Percentiles rank a stretch among this genome's conserved stretches.
Evolutionary conservation across 2,113 vertebrate species (phyloP).

Genomic region (Chaetorhynchus papuensis): DNA sequence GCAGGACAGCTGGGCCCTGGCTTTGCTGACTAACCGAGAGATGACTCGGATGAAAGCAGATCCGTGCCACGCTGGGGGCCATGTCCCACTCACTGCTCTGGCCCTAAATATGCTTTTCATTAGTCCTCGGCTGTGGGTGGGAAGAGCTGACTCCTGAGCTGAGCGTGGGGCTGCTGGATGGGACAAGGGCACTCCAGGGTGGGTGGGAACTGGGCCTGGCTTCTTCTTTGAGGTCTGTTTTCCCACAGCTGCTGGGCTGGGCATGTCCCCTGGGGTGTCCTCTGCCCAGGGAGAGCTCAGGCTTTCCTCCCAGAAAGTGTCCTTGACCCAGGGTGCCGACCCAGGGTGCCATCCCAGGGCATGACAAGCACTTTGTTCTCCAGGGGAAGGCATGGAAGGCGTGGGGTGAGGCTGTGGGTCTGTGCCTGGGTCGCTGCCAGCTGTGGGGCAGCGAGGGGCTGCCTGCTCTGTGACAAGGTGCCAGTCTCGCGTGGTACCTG

Average conservation of each 20-base stretch:
- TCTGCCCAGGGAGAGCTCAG: neutral
- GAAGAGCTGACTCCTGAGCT: neutral
- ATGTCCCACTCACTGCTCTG: neutral
- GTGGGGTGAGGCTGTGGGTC: neutral
- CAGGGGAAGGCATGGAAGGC: rapidly evolving
- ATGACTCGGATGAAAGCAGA: slow-evolving; percentile 1
- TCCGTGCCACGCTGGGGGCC: neutral
- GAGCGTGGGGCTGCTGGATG: neutral
- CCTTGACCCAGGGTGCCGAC: rapidly evolving
- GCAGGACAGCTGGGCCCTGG: neutral
- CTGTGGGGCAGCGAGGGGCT: neutral
- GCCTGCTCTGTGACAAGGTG: neutral
- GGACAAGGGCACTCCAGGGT: neutral
- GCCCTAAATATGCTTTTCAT: slow-evolving; percentile 36
- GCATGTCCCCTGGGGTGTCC: rapidly evolving
- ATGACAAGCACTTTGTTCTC: neutral
- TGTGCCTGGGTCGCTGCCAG: neutral
- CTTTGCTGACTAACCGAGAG: neutral
- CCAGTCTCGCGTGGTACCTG: neutral
- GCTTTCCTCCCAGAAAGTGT: neutral
- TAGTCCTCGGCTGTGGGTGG: slow-evolving; percentile 1
- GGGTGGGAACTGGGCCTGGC: neutral
- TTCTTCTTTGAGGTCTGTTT: neutral
- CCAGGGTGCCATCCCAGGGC: rapidly evolving
- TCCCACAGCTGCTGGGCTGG: neutral